Percentiles rank a stretch among this genome's conserved stretches.
phyloP scores from a whole-genome alignment of 2,797 vertebrate species.

The Sternotherus odoratus region DNA sequence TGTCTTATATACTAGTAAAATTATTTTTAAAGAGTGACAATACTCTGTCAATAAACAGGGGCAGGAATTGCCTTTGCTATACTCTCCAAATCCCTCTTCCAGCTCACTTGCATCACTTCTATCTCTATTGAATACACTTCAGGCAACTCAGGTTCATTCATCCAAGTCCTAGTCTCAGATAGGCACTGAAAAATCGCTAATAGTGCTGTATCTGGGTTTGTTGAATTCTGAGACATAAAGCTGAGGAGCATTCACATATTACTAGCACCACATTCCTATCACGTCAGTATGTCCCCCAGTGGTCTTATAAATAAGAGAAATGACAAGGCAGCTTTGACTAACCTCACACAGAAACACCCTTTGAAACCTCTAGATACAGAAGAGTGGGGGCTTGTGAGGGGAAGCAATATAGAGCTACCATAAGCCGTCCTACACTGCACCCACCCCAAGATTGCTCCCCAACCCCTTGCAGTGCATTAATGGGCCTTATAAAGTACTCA shows the following conservation, averaged over 20 bases:
- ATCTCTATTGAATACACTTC: neutral
- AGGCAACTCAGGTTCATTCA: neutral
- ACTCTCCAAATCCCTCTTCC: neutral
- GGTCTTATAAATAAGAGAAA: neutral
- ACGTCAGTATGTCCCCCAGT: neutral
- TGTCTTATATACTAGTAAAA: neutral
- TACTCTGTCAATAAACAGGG: neutral
- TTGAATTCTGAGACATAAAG: slow-evolving; percentile 5
- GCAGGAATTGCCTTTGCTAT: neutral
- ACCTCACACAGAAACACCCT: neutral
- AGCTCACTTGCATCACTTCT: neutral
- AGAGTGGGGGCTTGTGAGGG: neutral
- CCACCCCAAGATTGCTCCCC: neutral
- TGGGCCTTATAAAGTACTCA: neutral
- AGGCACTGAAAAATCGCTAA: slow-evolving; percentile 27
- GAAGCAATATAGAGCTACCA: neutral
- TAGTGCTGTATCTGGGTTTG: slow-evolving; percentile 17
- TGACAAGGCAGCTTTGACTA: slow-evolving; percentile 37
- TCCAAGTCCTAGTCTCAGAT: neutral
- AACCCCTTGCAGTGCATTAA: neutral
- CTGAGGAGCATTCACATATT: neutral
- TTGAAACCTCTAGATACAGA: neutral
- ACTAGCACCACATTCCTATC: neutral
- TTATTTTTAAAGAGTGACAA: neutral
- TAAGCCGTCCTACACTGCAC: neutral